Base-by-base conservation (phyloP, 2,113 vertebrate species). In the Propithecus coquereli region DNA sequence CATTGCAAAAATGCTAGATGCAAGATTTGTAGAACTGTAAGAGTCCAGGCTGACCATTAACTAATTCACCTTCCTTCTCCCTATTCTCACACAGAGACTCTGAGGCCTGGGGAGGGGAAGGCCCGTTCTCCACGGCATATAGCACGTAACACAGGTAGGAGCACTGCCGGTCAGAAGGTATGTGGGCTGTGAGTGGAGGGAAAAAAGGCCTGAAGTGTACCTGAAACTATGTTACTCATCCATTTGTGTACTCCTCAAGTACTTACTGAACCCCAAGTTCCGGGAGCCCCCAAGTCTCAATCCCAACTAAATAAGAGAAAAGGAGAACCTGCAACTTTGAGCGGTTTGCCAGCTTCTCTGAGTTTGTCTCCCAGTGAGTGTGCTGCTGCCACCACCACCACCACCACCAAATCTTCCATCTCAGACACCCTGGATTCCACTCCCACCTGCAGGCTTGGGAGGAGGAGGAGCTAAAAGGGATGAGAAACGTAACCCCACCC, bases 301-400 rank as follows among this genome's bases (percentile, higher is more conserved):
- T 57, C 27, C 6, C 61, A 63, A 40, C 32, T 16, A 68, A 61
- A 70, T 16, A 34, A 37, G 50, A 92, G 52, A 17, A 37, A 85
- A 89, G 37, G 11, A 90, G n/a, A 65, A 59, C 61, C 40, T 7
- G 8, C 50, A 83, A 23, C 30, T 37, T 14, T 16, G 65, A 43
- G 54, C 16, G 12, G 50, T 59, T 14, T 30, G 54, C 73, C 22
- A 45, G 11, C 5, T 85, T 66, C 79, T 43, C 54, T 23, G 59
- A 61, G 37, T 81, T 40, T 18, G 16, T 52, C 59, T 81, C 79
- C 7, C 5, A 47, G 0, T 5, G 22, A 59, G 79, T 4, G 0
- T 1, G 17, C 30, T 8, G 30, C 27, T 1, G 43, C n/a, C 80
- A n/a, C 30, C 47, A 9, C n/a, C 2, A 6, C 2, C 9, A 13